phyloP scores from a whole-genome alignment of 1,140 invertebrate species.

The Heliothis subflexa region DNA sequence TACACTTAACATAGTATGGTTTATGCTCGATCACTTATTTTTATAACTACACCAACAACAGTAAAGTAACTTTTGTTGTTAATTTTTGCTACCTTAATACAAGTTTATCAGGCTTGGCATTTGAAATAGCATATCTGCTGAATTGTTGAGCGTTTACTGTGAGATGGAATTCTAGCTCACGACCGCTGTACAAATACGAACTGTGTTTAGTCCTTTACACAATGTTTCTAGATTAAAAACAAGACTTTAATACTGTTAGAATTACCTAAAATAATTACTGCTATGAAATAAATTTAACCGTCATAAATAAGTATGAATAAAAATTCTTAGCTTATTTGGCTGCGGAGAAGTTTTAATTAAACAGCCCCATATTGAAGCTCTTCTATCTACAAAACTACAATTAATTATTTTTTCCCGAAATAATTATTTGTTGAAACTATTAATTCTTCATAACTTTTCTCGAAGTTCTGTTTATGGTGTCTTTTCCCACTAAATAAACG shows the following conservation, averaged over 20 bases:
- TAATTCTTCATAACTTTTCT: too few species aligned
- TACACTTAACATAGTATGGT: background rate
- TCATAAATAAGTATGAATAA: too few species aligned
- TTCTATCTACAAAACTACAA: too few species aligned
- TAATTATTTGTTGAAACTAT: too few species aligned
- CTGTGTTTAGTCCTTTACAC: background rate
- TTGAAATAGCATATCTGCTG: conserved; percentile 12
- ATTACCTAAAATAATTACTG: background rate
- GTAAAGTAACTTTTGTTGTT: too few species aligned
- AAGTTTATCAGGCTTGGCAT: background rate
- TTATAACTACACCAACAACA: background rate
- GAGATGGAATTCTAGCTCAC: background rate
- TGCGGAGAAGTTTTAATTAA: too few species aligned
- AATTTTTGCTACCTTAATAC: too few species aligned
- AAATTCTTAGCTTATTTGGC: too few species aligned
- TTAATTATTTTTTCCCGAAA: too few species aligned
- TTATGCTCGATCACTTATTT: background rate
- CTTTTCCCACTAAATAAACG: background rate
- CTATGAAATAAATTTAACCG: too few species aligned
- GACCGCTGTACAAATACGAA: background rate
- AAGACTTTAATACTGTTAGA: background rate
- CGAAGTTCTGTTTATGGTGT: background rate
- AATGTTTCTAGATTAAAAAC: background rate
- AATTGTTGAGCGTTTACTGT: conserved; percentile 11
- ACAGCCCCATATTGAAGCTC: too few species aligned